Evolutionary conservation across 53 echinoderm and acorn worm species (phyloP).

Genomic region (Glandiceps talaboti): DNA sequence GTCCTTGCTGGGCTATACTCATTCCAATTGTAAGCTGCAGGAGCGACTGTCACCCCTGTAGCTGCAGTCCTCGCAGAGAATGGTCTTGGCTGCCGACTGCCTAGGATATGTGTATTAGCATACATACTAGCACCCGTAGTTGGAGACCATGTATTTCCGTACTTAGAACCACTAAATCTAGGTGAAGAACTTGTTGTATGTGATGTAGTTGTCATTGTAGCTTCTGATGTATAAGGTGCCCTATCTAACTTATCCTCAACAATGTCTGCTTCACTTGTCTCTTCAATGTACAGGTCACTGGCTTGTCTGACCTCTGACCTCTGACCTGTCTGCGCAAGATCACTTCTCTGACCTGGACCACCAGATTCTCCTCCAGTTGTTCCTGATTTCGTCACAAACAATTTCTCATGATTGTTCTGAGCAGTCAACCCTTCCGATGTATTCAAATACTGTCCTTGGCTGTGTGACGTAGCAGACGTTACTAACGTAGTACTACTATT

Average conservation of each 20-base stretch:
- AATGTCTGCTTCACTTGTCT: conserved; percentile 44
- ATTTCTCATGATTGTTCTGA: background rate
- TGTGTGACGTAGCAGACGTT: background rate
- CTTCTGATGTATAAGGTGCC: background rate
- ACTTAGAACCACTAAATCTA: background rate
- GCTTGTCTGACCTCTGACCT: background rate
- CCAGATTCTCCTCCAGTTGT: background rate
- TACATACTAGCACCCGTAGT: background rate
- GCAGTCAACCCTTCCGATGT: background rate
- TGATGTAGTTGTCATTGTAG: background rate
- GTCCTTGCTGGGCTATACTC: conserved; percentile 4
- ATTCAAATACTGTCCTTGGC: background rate
- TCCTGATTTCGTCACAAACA: background rate
- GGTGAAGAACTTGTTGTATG: background rate
- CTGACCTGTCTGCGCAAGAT: background rate
- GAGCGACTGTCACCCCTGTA: conserved; percentile 35
- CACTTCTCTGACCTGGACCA: background rate
- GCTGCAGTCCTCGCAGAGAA: conserved; percentile 64
- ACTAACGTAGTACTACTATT: background rate
- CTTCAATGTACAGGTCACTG: conserved; percentile 33
- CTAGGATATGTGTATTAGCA: background rate
- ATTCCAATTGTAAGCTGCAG: conserved; percentile 15
- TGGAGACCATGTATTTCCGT: background rate
- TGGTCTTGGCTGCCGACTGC: conserved; percentile 11
- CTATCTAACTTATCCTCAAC: conserved; percentile 24